Percentiles rank a stretch among this genome's conserved stretches.
These are phyloP conservation scores for Dipodomys stephensi DNA, from an alignment of 2,113 vertebrate species.

Conservation along the genomic window DNA sequence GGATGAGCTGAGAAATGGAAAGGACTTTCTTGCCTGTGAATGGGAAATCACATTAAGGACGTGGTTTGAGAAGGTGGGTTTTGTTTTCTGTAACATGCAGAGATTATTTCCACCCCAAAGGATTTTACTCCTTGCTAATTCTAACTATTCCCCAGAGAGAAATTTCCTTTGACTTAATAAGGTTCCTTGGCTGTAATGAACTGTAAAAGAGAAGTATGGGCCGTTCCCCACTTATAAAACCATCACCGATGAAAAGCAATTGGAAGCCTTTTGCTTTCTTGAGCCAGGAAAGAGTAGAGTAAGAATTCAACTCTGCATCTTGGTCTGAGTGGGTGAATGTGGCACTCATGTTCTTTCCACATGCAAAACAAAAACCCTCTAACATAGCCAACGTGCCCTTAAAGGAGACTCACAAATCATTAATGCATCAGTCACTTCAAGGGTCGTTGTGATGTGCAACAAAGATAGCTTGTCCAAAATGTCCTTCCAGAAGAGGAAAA, in stretches of 20 bases:
- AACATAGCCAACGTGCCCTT: neutral
- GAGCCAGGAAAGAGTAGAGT: neutral
- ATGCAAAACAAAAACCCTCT: neutral
- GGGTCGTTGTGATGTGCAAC: neutral
- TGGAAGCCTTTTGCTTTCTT: slow-evolving; percentile 46
- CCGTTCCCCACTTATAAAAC: slow-evolving; percentile 58
- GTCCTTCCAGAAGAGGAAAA: slow-evolving; percentile 13
- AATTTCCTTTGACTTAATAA: slow-evolving; percentile 72
- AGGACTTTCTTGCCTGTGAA: neutral
- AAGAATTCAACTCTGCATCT: neutral
- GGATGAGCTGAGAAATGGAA: neutral
- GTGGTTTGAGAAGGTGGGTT: neutral
- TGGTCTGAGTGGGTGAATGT: neutral
- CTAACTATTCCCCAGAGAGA: slow-evolving; percentile 54
- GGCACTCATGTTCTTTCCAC: neutral
- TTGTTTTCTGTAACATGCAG: neutral
- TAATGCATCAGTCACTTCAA: neutral
- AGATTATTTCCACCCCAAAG: slow-evolving; percentile 51
- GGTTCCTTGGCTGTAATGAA: slow-evolving; percentile 73
- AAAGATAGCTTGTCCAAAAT: neutral
- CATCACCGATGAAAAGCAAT: neutral
- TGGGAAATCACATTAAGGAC: neutral
- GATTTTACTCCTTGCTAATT: slow-evolving; percentile 66
- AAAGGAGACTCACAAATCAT: neutral
- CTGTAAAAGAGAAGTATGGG: slow-evolving; percentile 41